phyloP scores from a whole-genome alignment of 2,888 invertebrate genomes.

The Tinea pellionella region DNA sequence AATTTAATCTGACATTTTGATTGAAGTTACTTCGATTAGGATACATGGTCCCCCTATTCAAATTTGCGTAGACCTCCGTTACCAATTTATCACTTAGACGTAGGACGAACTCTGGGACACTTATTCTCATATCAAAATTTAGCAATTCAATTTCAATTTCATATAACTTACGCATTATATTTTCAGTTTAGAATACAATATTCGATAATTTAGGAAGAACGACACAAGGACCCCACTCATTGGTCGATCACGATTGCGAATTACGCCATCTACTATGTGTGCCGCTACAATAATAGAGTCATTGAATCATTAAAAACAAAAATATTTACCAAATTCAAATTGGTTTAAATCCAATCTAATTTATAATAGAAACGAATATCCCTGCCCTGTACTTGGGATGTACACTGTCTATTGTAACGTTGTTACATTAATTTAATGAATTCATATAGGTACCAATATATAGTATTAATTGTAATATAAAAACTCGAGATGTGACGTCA shows the following conservation, averaged over 20 bases:
- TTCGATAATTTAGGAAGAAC: no score
- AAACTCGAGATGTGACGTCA: no score
- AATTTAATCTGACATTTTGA: constrained; percentile 27
- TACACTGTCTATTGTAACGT: not conserved
- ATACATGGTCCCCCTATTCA: constrained; percentile 57
- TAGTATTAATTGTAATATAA: no score
- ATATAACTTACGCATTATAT: no score
- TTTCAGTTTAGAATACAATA: no score
- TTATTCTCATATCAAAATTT: constrained; percentile 19
- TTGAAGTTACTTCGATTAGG: constrained; percentile 51
- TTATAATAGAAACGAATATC: not conserved
- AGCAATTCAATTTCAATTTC: not conserved
- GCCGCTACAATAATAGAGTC: no score
- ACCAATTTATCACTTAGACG: constrained; percentile 67
- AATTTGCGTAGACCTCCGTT: constrained; percentile 54
- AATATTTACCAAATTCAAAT: no score
- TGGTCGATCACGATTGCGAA: no score
- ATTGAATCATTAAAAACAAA: no score
- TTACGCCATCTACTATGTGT: no score
- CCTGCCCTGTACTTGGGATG: not conserved
- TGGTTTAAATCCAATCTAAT: not conserved
- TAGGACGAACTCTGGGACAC: constrained; percentile 34
- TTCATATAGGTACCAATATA: not conserved
- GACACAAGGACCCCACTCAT: no score
- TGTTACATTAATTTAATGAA: not conserved